Evolutionary conservation across 2,888 invertebrate genomes (phyloP), one percentile per base, ranked within the genome.

Genomic region (Celastrina argiolus): DNA sequence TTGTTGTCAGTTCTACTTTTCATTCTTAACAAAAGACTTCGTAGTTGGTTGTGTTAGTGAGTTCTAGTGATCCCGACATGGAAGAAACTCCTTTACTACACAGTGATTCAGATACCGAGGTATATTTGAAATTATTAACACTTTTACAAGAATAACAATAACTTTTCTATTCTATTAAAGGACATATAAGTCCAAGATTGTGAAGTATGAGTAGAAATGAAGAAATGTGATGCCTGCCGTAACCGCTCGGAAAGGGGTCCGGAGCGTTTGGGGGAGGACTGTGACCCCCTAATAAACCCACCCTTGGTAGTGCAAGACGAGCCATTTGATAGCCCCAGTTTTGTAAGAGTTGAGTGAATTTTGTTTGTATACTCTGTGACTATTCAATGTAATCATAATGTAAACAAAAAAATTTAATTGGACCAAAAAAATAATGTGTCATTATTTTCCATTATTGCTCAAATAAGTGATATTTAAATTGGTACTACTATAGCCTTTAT

Each of bases 151-250:
- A 51, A 12, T 22, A 51, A 51, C 22, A 51, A 10, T 10, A 7
- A 18, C 12, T 51, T 56, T 58, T 68, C n/a, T 71, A 69, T 69
- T 69, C 66, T 67, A 76, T 73, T 79, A 75, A 81, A 78, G 84
- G 84, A 81, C 81, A 76, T 79, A 45, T 77, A 77, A 86, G 86
- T 86, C 84, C 81, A 78, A 84, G 84, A 87, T 84, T 83, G 74
- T 82, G 84, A 87, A 88, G 84, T 87, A 89, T 90, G 90, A 84
- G 76, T 89, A 88, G 85, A 82, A 80, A 90, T 90, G 90, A 89
- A 86, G 89, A 88, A 82, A 76, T 77, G 77, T 82, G 88, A 88
- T 82, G 83, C 83, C 73, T 82, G 79, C 76, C 85, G 84, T 82
- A 81, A 81, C 77, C 84, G 82, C 77, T 79, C 84, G 69, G 85